These are phyloP conservation scores for Nerophis ophidion DNA, from an alignment of 2,113 vertebrate genomes.

Conservation along the genomic window DNA sequence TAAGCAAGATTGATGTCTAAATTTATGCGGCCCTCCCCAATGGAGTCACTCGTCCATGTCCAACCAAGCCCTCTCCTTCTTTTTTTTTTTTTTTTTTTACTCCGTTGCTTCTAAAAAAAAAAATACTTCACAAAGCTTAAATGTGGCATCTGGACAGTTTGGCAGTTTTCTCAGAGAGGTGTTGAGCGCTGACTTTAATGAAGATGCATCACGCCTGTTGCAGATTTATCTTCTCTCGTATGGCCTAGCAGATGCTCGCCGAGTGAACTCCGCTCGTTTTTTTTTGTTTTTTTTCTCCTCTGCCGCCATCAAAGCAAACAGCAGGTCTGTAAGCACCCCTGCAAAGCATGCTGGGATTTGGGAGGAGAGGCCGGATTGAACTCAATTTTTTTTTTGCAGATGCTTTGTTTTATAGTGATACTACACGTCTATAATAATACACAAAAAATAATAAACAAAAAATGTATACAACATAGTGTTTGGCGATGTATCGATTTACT, in stretches of 20 bases:
- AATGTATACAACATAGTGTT: no score
- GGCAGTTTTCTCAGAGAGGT: slow-evolving; percentile 55
- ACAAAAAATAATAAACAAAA: no score
- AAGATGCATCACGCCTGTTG: slow-evolving; percentile 66
- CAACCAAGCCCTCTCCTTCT: neutral
- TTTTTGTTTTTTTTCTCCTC: neutral
- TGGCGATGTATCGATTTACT: no score
- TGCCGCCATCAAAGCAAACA: slow-evolving; percentile 14
- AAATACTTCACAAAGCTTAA: slow-evolving; percentile 39
- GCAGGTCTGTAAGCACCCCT: slow-evolving; percentile 27
- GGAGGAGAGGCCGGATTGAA: slow-evolving; percentile 5
- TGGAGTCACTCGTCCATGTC: slow-evolving; percentile 15
- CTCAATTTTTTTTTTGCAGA: neutral
- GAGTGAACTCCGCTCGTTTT: slow-evolving; percentile 21
- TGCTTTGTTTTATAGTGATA: no score
- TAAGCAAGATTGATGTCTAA: slow-evolving; percentile 60
- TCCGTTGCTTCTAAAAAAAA: slow-evolving; percentile 3
- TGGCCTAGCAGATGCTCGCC: slow-evolving; percentile 71
- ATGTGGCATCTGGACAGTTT: slow-evolving; percentile 62
- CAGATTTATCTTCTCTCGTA: slow-evolving; percentile 63
- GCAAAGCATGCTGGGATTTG: slow-evolving; percentile 22
- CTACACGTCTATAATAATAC: no score
- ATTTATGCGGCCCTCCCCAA: slow-evolving; percentile 25
- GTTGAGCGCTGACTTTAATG: slow-evolving; percentile 66
- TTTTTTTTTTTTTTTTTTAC: slow-evolving; percentile 8